Evolutionary conservation across 2,888 invertebrate species (phyloP).

Genomic region (Sphaerophoria rueppellii): DNA sequence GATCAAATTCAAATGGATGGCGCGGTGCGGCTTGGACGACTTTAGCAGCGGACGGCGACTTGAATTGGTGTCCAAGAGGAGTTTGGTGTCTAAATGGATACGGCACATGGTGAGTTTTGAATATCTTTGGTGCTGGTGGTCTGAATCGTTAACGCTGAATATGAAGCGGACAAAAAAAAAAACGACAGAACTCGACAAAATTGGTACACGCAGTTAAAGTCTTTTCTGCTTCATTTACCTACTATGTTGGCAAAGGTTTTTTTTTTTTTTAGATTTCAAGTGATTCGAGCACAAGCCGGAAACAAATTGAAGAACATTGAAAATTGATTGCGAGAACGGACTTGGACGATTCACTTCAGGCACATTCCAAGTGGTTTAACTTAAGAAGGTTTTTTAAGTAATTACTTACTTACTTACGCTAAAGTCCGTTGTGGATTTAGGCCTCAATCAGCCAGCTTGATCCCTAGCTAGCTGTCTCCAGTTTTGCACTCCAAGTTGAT

Average conservation of each 20-base stretch:
- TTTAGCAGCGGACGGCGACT: neutral
- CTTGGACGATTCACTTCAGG: slow-evolving; percentile 3
- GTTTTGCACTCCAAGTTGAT: too few relatives aligned
- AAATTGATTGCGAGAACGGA: slow-evolving; percentile 5
- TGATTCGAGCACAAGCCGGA: slow-evolving; percentile 48
- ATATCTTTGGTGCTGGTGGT: slow-evolving; percentile 47
- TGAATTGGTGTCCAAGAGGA: slow-evolving; percentile 39
- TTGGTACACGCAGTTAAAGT: slow-evolving; percentile 44
- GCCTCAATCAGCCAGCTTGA: too few relatives aligned
- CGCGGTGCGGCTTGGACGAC: neutral
- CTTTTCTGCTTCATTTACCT: slow-evolving; percentile 53
- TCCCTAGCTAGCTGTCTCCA: too few relatives aligned
- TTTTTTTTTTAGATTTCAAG: slow-evolving; percentile 52
- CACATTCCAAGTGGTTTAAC: slow-evolving; percentile 13
- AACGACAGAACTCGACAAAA: neutral
- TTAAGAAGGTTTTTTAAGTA: neutral
- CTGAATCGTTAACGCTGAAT: slow-evolving; percentile 16
- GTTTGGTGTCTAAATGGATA: slow-evolving; percentile 60
- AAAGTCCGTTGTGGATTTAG: too few relatives aligned
- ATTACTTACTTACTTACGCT: too few relatives aligned
- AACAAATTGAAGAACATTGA: slow-evolving; percentile 55
- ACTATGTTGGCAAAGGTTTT: slow-evolving; percentile 42
- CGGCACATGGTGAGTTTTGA: slow-evolving; percentile 65
- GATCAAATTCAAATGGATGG: slow-evolving; percentile 53
- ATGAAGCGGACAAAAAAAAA: neutral